These are phyloP conservation scores for Ctenochaetus hawaiiensis DNA, from an alignment of 2,797 vertebrate genomes.

Conservation along the genomic window DNA sequence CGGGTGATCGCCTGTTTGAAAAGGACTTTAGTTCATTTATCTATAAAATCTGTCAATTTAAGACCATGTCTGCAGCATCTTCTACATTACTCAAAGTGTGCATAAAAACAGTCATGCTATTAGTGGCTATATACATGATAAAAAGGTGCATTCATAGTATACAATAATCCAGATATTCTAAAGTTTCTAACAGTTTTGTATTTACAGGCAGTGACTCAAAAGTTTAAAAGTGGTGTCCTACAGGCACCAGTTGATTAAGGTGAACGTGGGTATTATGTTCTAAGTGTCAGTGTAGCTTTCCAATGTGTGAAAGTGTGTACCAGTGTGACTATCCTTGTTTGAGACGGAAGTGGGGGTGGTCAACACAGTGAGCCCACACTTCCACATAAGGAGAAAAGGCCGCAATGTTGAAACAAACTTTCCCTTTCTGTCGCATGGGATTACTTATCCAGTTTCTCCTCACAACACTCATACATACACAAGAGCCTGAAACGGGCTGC, in stretches of 20 bases:
- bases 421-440: constrained; percentile 76
- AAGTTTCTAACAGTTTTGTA: not conserved
- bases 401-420: constrained; percentile 78
- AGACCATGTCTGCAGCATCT: not conserved
- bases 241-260: not conserved
- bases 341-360: constrained; percentile 38
- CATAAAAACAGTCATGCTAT: not conserved
- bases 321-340: constrained; percentile 29
- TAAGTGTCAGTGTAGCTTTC: constrained; percentile 19
- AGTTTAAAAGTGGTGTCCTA: not conserved
- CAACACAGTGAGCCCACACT: constrained; percentile 57
- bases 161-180: not conserved
- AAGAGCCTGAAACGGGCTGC: constrained; percentile 33
- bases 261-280: not conserved
- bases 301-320: constrained; percentile 22
- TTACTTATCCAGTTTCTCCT: constrained; percentile 62
- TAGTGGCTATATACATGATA: not conserved
- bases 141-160: not conserved
- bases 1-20: not conserved
- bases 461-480: constrained; percentile 35
- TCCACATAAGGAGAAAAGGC: constrained; percentile 84
- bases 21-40: not conserved
- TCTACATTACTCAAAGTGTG: no score
- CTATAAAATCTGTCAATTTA: constrained; percentile 2
- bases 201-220: not conserved